A percentile compares a stretch with the other conserved stretches of the same genome.
These are phyloP conservation scores for Apus apus DNA, from an alignment of 2,113 vertebrate genomes.

Conservation along the genomic window DNA sequence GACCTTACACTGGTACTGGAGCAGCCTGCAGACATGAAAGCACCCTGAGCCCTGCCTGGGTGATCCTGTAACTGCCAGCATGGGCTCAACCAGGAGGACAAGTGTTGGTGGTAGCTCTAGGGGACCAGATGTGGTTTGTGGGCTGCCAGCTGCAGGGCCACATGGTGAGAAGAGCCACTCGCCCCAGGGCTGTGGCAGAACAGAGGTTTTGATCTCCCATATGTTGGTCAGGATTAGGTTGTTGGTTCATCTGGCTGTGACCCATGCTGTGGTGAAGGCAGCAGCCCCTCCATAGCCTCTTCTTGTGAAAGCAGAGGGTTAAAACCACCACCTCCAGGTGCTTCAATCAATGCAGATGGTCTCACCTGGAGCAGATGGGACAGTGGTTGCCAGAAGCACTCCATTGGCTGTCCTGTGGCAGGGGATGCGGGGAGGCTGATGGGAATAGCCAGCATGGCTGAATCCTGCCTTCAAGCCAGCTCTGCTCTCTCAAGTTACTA, in stretches of 20 bases:
- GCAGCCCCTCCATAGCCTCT: background rate
- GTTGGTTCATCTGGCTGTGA: background rate
- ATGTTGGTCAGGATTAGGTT: background rate
- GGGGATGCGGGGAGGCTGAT: background rate
- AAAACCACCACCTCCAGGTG: background rate
- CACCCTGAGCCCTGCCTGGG: background rate
- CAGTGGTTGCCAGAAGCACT: background rate
- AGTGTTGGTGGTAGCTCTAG: fast-evolving
- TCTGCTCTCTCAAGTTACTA: background rate
- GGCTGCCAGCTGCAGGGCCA: background rate
- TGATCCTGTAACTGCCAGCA: background rate
- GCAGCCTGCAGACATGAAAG: background rate
- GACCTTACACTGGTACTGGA: background rate
- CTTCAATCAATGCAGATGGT: background rate
- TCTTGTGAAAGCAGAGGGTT: background rate
- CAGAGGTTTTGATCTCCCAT: background rate
- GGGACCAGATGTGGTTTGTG: background rate
- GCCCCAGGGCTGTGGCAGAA: background rate
- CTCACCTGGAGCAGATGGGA: background rate
- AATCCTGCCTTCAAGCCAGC: background rate
- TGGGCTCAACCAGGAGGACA: background rate
- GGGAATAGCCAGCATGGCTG: background rate
- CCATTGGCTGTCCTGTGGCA: background rate
- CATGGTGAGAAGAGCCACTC: background rate
- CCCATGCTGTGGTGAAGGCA: fast-evolving